Base-by-base conservation (phyloP, 2,888 invertebrate species). In the Cloeon dipterum region DNA sequence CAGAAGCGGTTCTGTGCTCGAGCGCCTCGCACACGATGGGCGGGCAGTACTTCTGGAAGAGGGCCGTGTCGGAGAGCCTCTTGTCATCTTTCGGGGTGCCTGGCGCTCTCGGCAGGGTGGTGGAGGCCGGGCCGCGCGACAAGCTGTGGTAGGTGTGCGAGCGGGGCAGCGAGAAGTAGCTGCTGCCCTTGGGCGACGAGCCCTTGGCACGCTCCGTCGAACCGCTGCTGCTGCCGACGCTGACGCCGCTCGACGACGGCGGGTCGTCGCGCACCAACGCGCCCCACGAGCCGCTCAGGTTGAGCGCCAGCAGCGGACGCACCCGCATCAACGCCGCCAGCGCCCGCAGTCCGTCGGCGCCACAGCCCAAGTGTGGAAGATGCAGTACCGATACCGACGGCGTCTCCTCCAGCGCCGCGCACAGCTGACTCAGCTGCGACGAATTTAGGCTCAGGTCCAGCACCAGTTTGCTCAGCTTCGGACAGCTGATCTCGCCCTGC, bases 351-450 rank as follows among this genome's bases (percentile, higher is more conserved):
- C 63, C 64, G 39, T 63, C 61, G 36, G 61, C 55, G 41, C 64
- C 65, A 44, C 64, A 63, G 39, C 63, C 58, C 39, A 66, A 52
- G 51, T 65, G 66, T 8, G 65, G 64, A 43, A 66, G 52, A 42
- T 63, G 63, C 39, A 66, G 49, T 26, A 63, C 56, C 39, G 62
- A 58, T 29, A 65, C 56, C 46, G 59, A 58, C 34, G 60, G 54
- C 46, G 62, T 63, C 42, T 55, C 54, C 42, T 62, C 58, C 20
- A 65, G 53, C 8, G 59, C 58, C 4, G 52, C 49, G 47, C 63
- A 64, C 40, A 66, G 53, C 44, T 64, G 61, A 32, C 60, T 57
- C 41, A 66, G 56, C 52, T 66, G 64, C 29, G 58, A 54, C 20
- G 63, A 59, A 38, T 62, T 59, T 40, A 65, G 52, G 47, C 62